Percentiles rank a stretch among this genome's conserved stretches.
These are phyloP conservation scores for Ichneumon xanthorius DNA, from an alignment of 2,888 invertebrate genomes.

Conservation along the genomic window DNA sequence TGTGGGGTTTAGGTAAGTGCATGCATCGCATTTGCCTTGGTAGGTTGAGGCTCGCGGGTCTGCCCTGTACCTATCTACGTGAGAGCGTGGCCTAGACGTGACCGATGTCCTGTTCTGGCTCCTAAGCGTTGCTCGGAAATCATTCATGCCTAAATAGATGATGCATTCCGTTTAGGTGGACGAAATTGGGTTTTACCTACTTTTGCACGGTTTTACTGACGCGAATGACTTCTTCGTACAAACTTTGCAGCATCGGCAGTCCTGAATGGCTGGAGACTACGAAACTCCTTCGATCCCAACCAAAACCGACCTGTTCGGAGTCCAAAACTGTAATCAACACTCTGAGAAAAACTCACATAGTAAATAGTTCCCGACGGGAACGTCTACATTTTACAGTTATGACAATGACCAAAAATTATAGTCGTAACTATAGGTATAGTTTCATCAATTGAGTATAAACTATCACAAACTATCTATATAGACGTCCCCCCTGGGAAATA, in stretches of 20 bases:
- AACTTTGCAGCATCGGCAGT: not conserved
- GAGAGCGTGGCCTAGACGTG: conserved; percentile 59
- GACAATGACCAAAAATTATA: too few species aligned
- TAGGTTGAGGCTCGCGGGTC: conserved; percentile 45
- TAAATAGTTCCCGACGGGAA: too few species aligned
- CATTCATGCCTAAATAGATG: not conserved
- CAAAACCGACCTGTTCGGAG: not conserved
- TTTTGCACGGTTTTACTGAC: not conserved
- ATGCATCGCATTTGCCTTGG: conserved; percentile 35
- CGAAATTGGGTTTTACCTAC: not conserved
- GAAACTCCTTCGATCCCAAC: not conserved
- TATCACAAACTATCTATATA: too few species aligned
- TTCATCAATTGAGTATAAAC: too few species aligned
- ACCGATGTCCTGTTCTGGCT: conserved; percentile 61
- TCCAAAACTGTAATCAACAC: not conserved
- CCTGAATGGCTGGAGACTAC: not conserved
- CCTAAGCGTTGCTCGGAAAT: not conserved
- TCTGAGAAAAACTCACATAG: too few species aligned
- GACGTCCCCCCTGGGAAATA: too few species aligned
- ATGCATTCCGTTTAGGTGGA: not conserved
- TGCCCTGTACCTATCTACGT: conserved; percentile 47
- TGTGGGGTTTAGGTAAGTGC: conserved; percentile 52
- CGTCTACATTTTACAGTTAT: too few species aligned
- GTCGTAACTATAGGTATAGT: too few species aligned
- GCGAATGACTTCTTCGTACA: not conserved